phyloP scores from a whole-genome alignment of 2,888 invertebrate species.

The Ramazzottius varieornatus region DNA sequence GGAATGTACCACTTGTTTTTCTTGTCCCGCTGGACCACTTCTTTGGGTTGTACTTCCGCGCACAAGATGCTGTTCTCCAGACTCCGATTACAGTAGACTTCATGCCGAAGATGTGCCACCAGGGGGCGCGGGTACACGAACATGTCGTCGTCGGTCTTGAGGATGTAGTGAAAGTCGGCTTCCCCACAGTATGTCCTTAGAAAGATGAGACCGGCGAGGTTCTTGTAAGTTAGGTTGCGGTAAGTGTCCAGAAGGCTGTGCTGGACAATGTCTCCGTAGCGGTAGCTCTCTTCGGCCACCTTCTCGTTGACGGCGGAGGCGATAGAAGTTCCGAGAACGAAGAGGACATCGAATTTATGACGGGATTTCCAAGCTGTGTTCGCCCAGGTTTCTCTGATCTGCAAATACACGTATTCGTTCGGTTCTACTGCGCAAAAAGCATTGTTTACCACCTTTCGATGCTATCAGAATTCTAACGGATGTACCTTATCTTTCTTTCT shows the following conservation, averaged over 20 bases:
- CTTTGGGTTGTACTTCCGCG: background rate
- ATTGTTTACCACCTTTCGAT: no score
- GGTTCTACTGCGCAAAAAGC: no score
- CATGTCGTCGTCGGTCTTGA: slow-evolving; percentile 3
- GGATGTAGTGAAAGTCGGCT: background rate
- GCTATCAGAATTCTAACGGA: no score
- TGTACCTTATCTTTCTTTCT: no score
- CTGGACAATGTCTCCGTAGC: background rate
- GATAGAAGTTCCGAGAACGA: background rate
- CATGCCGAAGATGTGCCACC: background rate
- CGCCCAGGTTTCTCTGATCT: background rate
- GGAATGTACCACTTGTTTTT: background rate
- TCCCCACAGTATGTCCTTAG: background rate
- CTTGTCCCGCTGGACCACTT: background rate
- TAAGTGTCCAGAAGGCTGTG: background rate
- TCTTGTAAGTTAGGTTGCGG: background rate
- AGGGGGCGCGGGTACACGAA: background rate
- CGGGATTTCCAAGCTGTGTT: background rate
- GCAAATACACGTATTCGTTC: no score
- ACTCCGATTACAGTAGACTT: background rate
- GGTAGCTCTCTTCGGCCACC: background rate
- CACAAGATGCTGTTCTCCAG: background rate
- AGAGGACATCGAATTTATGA: background rate
- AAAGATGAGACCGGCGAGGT: background rate
- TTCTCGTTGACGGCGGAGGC: background rate